Evolutionary conservation across 1,140 invertebrate species (phyloP).

Genomic region (Pteromalus puparum): DNA sequence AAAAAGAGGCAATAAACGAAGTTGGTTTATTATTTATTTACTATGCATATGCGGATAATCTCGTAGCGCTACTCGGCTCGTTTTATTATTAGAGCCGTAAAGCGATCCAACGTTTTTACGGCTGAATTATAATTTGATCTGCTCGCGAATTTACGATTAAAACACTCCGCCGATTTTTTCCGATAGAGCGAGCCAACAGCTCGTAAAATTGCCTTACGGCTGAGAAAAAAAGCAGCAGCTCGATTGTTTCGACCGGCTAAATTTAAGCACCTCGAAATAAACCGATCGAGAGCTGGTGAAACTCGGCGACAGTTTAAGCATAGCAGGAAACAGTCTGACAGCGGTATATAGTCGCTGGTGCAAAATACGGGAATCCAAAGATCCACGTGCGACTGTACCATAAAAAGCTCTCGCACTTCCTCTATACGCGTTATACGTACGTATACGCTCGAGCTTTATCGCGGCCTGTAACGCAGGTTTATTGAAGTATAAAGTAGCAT

Average conservation of each 20-base stretch:
- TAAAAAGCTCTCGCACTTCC: background rate
- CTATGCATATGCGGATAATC: background rate
- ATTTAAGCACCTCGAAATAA: background rate
- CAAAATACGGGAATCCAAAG: background rate
- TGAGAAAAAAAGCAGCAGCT: too few species aligned
- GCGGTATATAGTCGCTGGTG: background rate
- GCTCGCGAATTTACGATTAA: background rate
- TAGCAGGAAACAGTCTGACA: too few species aligned
- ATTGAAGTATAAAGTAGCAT: slow-evolving; percentile 41
- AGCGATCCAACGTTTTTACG: background rate
- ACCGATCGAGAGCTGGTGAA: background rate
- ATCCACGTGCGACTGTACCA: slow-evolving; percentile 13
- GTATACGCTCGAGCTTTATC: slow-evolving; percentile 25
- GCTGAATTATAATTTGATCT: background rate
- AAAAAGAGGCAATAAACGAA: background rate
- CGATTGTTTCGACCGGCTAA: too few species aligned
- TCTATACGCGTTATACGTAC: too few species aligned
- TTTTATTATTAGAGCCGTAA: background rate
- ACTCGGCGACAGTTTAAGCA: background rate
- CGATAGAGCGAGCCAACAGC: too few species aligned
- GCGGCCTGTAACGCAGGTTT: background rate
- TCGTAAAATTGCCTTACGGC: too few species aligned
- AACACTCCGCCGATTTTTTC: background rate
- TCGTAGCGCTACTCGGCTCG: background rate
- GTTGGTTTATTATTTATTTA: background rate